Conservation (phyloP, 92 coral and sea anemone genomes). For the Nematostella vectensis region DNA sequence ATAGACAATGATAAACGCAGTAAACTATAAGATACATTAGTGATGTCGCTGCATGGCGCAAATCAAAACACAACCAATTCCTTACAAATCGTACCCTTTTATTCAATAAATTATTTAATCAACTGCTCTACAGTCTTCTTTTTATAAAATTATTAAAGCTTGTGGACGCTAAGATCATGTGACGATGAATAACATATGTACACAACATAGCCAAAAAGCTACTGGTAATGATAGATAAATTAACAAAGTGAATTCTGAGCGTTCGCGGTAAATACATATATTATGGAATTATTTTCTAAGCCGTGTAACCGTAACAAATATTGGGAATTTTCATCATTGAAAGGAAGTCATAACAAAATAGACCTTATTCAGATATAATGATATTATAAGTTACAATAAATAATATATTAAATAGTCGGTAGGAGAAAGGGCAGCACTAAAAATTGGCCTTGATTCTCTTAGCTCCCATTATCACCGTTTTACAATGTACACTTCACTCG, state of each 20-base stretch:
- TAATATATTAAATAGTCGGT: constrained; percentile 82
- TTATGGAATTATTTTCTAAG: constrained; percentile 62
- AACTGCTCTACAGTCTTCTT: constrained; percentile 36
- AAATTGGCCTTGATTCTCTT: constrained; percentile 41
- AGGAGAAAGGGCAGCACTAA: constrained; percentile 36
- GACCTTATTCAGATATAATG: constrained; percentile 76
- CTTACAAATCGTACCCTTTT: constrained; percentile 13
- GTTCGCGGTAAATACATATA: constrained; percentile 43
- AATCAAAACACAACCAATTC: neutral
- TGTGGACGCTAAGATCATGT: constrained; percentile 23
- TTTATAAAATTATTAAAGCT: constrained; percentile 42
- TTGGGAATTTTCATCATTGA: constrained; percentile 49
- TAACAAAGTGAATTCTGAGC: constrained; percentile 39
- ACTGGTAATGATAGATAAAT: constrained; percentile 36
- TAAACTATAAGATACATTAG: too few relatives aligned
- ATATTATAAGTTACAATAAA: constrained; percentile 93
- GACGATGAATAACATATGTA: constrained; percentile 20
- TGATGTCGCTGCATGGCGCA: too few relatives aligned
- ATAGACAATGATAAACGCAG: too few relatives aligned
- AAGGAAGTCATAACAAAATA: constrained; percentile 84
- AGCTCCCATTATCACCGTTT: constrained; percentile 73
- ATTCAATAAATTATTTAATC: constrained; percentile 37
- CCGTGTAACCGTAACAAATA: constrained; percentile 76
- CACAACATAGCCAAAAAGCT: constrained; percentile 7
- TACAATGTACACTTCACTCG: constrained; percentile 83